A percentile compares a stretch with the other conserved stretches of the same genome.
Evolutionary conservation across 2,888 invertebrate species (phyloP).

Genomic region (Brenthis ino): DNA sequence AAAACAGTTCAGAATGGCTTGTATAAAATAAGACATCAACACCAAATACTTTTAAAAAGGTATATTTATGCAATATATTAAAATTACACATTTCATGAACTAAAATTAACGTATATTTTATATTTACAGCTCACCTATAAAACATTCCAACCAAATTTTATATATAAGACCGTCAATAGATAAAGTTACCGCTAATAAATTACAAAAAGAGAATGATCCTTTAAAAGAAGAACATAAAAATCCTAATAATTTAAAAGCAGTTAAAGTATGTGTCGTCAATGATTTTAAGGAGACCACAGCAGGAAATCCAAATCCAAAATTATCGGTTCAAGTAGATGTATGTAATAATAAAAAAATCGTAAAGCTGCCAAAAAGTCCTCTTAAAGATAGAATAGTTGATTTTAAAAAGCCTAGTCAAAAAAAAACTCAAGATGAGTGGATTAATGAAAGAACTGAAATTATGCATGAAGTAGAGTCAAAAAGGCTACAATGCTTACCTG

Average conservation of each 20-base stretch:
- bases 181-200: constrained; percentile 49
- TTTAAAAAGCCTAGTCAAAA: constrained; percentile 37
- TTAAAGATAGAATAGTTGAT: constrained; percentile 45
- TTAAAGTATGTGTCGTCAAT: constrained; percentile 60
- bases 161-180: constrained; percentile 45
- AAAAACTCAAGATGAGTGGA: constrained; percentile 17
- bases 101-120: constrained; percentile 19
- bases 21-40: constrained; percentile 66
- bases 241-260: constrained; percentile 49
- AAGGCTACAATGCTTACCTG: constrained; percentile 42
- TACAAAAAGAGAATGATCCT: constrained; percentile 73
- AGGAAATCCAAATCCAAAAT: constrained; percentile 38
- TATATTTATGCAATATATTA: constrained; percentile 46
- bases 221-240: constrained; percentile 56
- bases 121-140: constrained; percentile 61
- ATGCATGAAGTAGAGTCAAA: constrained; percentile 22
- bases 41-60: constrained; percentile 73
- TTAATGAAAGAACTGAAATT: constrained; percentile 14
- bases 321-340: constrained; percentile 63
- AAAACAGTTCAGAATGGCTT: constrained; percentile 63
- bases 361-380: constrained; percentile 50
- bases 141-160: constrained; percentile 61
- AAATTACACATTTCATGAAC: constrained; percentile 8
- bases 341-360: constrained; percentile 61
- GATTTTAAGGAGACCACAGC: constrained; percentile 47